Evolutionary conservation across 1,140 invertebrate genomes (phyloP).

Genomic region (Drosophila sechellia): DNA sequence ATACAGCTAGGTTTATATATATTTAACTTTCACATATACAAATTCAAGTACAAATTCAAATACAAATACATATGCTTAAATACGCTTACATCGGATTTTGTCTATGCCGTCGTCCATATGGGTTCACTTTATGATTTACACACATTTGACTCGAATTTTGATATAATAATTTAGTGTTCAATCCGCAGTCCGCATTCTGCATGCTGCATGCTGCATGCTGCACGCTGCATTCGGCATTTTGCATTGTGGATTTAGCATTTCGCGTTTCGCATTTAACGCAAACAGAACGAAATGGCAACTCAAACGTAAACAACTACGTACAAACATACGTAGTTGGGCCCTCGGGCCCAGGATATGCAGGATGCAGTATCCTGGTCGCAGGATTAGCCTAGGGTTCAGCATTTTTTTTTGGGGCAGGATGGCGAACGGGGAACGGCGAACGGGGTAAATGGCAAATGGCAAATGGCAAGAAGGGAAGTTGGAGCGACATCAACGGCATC

Average conservation of each 20-base stretch:
- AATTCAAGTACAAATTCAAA: conserved; percentile 37
- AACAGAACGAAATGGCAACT: conserved; percentile 29
- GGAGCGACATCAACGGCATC: conserved; percentile 3
- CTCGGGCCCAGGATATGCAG: conserved; percentile 52
- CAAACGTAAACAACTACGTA: conserved; percentile 41
- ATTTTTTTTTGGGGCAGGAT: conserved; percentile 17
- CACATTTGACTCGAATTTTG: conserved; percentile 45
- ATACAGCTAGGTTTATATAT: conserved; percentile 26
- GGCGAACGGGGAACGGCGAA: too few species aligned
- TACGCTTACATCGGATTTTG: conserved; percentile 53
- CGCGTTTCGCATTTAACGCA: conserved; percentile 42
- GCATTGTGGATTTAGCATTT: conserved; percentile 10
- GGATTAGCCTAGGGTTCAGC: conserved; percentile 52
- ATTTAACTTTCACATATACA: conserved; percentile 44
- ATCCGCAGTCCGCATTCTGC: conserved; percentile 41
- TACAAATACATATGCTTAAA: conserved; percentile 66
- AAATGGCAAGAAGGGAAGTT: conserved; percentile 2
- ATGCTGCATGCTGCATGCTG: neutral
- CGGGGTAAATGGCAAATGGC: neutral
- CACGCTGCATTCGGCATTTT: conserved; percentile 11
- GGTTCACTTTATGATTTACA: conserved; percentile 70
- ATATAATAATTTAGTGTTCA: conserved; percentile 50
- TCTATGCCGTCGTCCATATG: conserved; percentile 31
- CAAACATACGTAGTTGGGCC: conserved; percentile 44
- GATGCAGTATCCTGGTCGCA: conserved; percentile 46